phyloP scores from a whole-genome alignment of 2,113 vertebrate genomes.

The Elephantulus edwardii region DNA sequence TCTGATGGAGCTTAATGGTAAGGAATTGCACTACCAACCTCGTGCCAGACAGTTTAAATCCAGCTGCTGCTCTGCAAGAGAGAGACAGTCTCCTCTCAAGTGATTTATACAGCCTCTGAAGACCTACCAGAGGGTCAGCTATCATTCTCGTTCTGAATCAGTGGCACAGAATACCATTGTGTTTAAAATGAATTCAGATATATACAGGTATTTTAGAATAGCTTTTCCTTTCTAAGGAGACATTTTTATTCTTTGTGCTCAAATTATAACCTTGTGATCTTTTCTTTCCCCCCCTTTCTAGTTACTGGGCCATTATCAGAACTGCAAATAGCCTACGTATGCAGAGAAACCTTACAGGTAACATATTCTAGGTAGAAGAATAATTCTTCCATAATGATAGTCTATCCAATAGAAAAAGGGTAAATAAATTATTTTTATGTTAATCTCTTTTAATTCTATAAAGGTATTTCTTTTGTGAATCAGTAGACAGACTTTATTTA shows the following conservation, averaged over 20 bases:
- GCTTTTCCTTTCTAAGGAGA: slow-evolving; percentile 12
- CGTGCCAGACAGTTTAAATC: too few species aligned
- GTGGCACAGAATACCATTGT: too few species aligned
- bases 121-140: too few species aligned
- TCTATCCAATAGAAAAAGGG: not conserved
- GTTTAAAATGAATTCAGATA: too few species aligned
- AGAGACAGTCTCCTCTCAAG: too few species aligned
- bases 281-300: slow-evolving; percentile 79
- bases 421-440: slow-evolving; percentile 33
- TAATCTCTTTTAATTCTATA: slow-evolving; percentile 25
- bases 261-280: slow-evolving; percentile 33
- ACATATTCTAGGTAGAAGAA: not conserved
- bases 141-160: too few species aligned
- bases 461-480: slow-evolving; percentile 37
- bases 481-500: slow-evolving; percentile 6
- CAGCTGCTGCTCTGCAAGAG: too few species aligned
- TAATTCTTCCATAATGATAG: not conserved
- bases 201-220: not conserved
- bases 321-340: slow-evolving; percentile 95
- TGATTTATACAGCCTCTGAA: too few species aligned
- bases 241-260: slow-evolving; percentile 49
- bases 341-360: slow-evolving; percentile 98
- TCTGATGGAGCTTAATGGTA: too few species aligned
- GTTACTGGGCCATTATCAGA: slow-evolving; percentile 97
- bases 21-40: too few species aligned